Base-by-base conservation (phyloP, 2,797 vertebrate genomes). In the Rhinogobio ventralis region DNA sequence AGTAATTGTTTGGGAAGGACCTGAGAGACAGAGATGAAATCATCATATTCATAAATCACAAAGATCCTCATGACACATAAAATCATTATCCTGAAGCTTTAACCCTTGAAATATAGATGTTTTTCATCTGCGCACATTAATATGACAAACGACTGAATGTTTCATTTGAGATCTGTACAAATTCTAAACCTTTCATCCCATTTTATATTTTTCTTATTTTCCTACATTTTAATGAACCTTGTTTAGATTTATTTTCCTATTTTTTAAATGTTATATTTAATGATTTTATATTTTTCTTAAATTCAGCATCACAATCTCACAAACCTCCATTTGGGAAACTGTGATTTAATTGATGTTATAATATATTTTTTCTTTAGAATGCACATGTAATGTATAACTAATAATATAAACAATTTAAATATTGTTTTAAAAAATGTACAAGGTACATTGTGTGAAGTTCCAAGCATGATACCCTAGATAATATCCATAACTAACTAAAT, bases 1-100 rank as follows among this genome's bases (percentile, higher is more conserved):
- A 99, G 86, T 99, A 99, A 90, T 99, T 99, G 91, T 98, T 98
- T 80, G 98, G 98, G 88, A 99, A 99, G 86, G 97, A 99, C 89
- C 97, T 99, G 90, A 95, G 87, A 89, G 53, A 87, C 77, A 88
- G 86, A 72, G 4, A 88, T 30, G 84, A 81, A 7, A 33, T 64
- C 46, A 51, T 51, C 62, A 2, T 80, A 33, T 2, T 51, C 30
- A 69, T n/a, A 55, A n/a, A 23, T 51, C 46, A 74, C 25, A 20
- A 13, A 53, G 14, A 72, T 51, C 69, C 25, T 49, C 25, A 20
- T 19, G 1, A 73, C 46, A 49, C 42, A 72, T 13, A 20, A 19
- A 51, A 14, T 23, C 5, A 55, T 14, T 7, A 55, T 62, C 57
- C 57, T 46, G 5, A 46, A 46, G 39, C 5, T 46, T 72, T 28